Evolutionary conservation across 2,113 vertebrate genomes (phyloP).

Genomic region (Pteropus alecto): DNA sequence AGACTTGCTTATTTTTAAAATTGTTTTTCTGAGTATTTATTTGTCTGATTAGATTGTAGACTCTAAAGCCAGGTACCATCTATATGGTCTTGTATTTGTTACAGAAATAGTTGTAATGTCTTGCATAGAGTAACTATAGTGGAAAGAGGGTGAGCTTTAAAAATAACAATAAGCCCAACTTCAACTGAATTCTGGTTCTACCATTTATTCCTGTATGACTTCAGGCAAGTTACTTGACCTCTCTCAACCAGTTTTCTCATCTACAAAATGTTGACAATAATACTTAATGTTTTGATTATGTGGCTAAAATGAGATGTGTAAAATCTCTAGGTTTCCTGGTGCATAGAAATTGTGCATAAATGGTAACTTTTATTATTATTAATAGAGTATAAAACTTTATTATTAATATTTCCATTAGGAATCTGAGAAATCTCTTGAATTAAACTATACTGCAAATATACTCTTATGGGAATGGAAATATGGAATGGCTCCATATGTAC

Average conservation of each 20-base stretch:
- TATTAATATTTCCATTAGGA: not conserved
- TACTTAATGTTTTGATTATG: not conserved
- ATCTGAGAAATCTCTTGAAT: not conserved
- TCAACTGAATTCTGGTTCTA: not conserved
- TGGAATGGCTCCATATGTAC: not conserved
- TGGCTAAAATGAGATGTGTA: not conserved
- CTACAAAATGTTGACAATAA: not conserved
- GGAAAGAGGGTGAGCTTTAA: not conserved
- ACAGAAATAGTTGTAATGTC: not conserved
- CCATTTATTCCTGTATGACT: not conserved
- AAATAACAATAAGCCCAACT: conserved; percentile 4
- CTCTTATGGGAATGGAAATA: not conserved
- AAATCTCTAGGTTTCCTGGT: not conserved
- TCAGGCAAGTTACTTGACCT: not conserved
- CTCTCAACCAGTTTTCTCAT: conserved; percentile 14
- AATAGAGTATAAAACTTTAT: not conserved
- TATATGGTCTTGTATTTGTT: not conserved
- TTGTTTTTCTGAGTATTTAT: not conserved
- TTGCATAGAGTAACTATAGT: not conserved
- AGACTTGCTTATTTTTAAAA: not conserved
- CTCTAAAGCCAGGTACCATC: not conserved
- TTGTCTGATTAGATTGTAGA: not conserved
- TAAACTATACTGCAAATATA: not conserved
- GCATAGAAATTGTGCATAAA: not conserved
- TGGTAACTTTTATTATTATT: not conserved